These are phyloP conservation scores for Parambassis ranga DNA, from an alignment of 2,797 vertebrate genomes.

Conservation along the genomic window DNA sequence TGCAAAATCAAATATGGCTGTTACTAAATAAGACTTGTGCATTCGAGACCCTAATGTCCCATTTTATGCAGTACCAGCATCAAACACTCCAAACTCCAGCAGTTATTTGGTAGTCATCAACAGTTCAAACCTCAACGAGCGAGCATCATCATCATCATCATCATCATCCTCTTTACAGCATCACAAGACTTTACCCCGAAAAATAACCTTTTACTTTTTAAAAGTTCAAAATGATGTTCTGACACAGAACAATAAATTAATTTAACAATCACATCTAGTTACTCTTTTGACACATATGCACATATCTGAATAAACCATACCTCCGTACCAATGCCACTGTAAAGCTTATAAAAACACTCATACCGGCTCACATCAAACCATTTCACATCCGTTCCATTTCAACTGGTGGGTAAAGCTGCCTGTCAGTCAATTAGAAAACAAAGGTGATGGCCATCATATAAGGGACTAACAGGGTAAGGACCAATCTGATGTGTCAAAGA, in stretches of 20 bases:
- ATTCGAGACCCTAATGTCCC: constrained; percentile 56
- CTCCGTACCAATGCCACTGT: constrained; percentile 50
- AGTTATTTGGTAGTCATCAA: constrained; percentile 22
- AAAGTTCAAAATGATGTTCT: constrained; percentile 83
- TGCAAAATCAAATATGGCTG: constrained; percentile 65
- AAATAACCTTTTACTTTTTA: constrained; percentile 71
- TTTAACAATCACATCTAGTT: constrained; percentile 68
- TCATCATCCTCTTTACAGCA: constrained; percentile 52
- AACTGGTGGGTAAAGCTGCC: constrained; percentile 80
- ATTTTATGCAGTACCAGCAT: constrained; percentile 54
- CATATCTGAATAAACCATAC: constrained; percentile 41
- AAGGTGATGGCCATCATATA: constrained; percentile 18
- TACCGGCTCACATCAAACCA: constrained; percentile 50
- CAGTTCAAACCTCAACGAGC: constrained; percentile 31
- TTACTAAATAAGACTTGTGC: constrained; percentile 74
- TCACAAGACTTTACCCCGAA: constrained; percentile 62
- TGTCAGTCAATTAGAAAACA: constrained; percentile 49
- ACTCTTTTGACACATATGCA: constrained; percentile 67
- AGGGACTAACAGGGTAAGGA: constrained; percentile 34
- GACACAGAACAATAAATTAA: constrained; percentile 85
- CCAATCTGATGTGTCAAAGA: constrained; percentile 44
- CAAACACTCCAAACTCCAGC: constrained; percentile 26
- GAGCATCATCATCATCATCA: constrained; percentile 42
- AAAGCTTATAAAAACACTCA: constrained; percentile 71
- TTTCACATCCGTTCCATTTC: constrained; percentile 21